phyloP scores from a whole-genome alignment of 2,888 invertebrate genomes.

The Andrena chrysosceles region DNA sequence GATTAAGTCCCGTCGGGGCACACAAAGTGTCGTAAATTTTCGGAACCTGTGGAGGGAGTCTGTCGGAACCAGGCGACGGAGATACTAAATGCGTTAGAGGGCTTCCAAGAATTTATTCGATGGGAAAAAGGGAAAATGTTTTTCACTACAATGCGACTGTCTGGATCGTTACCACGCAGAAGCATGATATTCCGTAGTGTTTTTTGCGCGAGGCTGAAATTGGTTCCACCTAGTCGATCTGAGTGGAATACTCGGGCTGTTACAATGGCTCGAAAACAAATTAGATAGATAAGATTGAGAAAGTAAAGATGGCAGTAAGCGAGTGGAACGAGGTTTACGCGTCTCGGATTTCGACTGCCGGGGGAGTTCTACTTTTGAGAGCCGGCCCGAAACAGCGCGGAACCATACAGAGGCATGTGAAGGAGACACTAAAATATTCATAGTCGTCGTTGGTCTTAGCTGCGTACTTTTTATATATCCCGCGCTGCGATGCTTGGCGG shows the following conservation, averaged over 20 bases:
- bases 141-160: constrained; percentile 27
- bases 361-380: constrained; percentile 47
- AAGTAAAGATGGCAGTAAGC: not conserved
- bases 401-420: constrained; percentile 56
- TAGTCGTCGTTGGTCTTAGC: constrained; percentile 50
- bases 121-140: constrained; percentile 18
- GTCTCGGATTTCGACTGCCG: not conserved
- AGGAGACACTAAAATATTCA: constrained; percentile 66
- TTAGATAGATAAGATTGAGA: constrained; percentile 3
- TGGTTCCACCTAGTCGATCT: no score
- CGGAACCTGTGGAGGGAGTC: not conserved
- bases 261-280: not conserved
- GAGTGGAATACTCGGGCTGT: not conserved
- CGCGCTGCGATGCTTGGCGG: not conserved
- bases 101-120: not conserved
- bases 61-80: not conserved
- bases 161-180: constrained; percentile 29
- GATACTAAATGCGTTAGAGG: not conserved
- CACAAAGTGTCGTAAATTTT: not conserved
- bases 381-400: constrained; percentile 62
- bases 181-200: constrained; percentile 41
- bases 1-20: constrained; percentile 8
- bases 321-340: not conserved
- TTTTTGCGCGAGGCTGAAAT: not conserved
- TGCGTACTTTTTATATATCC: constrained; percentile 54